Evolutionary conservation across 2,113 vertebrate species (phyloP), one percentile per base, ranked within the genome.

Genomic region (Psettodes erumei): DNA sequence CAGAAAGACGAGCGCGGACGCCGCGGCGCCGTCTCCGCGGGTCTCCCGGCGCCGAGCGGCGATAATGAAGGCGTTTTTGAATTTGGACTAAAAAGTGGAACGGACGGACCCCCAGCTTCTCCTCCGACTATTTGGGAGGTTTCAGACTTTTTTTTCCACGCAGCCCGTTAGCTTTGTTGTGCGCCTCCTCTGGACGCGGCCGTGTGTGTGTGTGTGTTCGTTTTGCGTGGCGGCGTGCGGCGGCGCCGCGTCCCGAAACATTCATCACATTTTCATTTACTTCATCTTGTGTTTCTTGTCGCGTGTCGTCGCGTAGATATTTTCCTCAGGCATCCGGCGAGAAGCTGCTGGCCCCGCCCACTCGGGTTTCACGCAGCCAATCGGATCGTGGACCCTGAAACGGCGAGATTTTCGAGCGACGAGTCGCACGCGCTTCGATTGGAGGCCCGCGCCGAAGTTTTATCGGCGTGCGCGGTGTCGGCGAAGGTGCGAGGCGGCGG

Each of bases 41-140:
- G 77, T 81, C 73, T 82, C 75, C 77, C 83, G 81, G 67, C 38
- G 59, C 78, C 25, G 60, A 65, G 73, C 42, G 6, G 45, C 55
- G 66, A 77, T 90, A 92, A 92, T 89, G 88, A 90, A 83, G 81
- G 55, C 37, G 21, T 84, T 85, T n/a, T 71, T 60, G 59, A 79
- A 65, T 81, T 78, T 85, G 43, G 71, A 23, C 69, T 80, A 40
- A 75, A n/a, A 84, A 77, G 71, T 83, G 68, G 42, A n/a, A 68
- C 67, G 51, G 74, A 85, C 81, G 75, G 74, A 75, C 35, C 53
- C 68, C 65, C 28, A 25, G 62, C 60, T 69, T 58, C 71, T 28
- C 53, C n/a, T 0, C n/a, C n/a, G 16, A 50, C 58, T 38, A 2
- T 75, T 78, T 71, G 55, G 48, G 50, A 65, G 62, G 25, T 51